Base-by-base conservation (phyloP, 2,797 vertebrate species). In the Helarctos malayanus region DNA sequence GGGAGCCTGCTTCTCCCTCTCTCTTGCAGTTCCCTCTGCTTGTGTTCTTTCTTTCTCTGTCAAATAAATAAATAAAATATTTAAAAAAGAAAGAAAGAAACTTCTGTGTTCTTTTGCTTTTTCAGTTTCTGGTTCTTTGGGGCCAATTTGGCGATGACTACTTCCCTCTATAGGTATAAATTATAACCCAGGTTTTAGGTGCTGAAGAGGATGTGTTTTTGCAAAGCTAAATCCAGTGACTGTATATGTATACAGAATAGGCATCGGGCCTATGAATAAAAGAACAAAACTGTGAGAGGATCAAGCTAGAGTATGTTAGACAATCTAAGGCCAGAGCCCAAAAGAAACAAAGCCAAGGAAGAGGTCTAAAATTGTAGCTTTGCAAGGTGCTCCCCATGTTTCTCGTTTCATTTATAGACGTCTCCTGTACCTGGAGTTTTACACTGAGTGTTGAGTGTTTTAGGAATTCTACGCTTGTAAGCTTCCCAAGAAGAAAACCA, bases 351-450 rank as follows among this genome's bases (percentile, higher is more conserved):
- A 45, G 11, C 23, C 35, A 75, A 41, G 5, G 4, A 19, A 56
- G 25, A 54, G 2, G 21, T 54, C 56, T 56, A 21, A 57, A 81
- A 25, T 8, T 15, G 45, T 65, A 68, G 6, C 35, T 84, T 78
- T 45, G 6, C 6, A 3, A 4, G 61, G 29, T 75, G 19, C 5
- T 29, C 5, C 11, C 7, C 5, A 0, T 65, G n/a, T 56, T 56
- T 94, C 15, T 41, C 69, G 7, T 49, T 93, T 54, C 41, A 80
- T 14, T 80, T 9, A 13, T 25, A 38, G 71, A 8, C 23, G 9
- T 41, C 25, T 79, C 8, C 19, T 81, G 5, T 16, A 32, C 1
- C 11, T 76, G 7, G 41, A 1, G 19, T 61, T 84, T 81, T 41
- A 35, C 29, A 49, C 10, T 18, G 21, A 78, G 57, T 11, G 23